Percentiles rank a stretch among this genome's conserved stretches.
Conservation (phyloP, 2,888 invertebrate genomes). For the Blomia tropicalis region DNA sequence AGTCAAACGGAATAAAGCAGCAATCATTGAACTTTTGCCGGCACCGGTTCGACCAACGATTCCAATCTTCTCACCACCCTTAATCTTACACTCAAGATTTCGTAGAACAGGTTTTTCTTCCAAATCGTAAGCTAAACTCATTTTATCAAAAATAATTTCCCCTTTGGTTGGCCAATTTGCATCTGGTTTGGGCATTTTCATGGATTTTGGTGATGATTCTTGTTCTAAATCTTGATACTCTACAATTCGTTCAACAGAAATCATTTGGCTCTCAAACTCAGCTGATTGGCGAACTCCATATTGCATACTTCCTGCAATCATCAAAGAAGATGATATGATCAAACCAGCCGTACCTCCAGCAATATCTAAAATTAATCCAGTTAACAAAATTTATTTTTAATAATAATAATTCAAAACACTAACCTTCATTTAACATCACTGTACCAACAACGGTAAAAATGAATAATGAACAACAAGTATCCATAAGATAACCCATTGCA, state of each 20-base stretch:
- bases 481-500: conserved; percentile 59
- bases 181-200: conserved; percentile 33
- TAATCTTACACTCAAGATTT: conserved; percentile 7
- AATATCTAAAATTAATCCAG: conserved; percentile 2
- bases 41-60: conserved; percentile 53
- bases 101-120: conserved; percentile 16
- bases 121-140: conserved; percentile 5
- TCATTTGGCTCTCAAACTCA: conserved; percentile 39
- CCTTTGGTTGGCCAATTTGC: conserved; percentile 35
- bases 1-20: conserved; percentile 38
- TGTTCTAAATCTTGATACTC: conserved; percentile 59
- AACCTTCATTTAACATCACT: conserved; percentile 1
- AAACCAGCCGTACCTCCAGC: conserved; percentile 52
- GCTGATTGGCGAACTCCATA: conserved; percentile 41
- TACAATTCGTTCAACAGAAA: conserved; percentile 59
- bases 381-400: neutral
- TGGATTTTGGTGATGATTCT: conserved; percentile 46
- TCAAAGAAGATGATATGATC: conserved; percentile 49
- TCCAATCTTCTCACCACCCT: conserved; percentile 40
- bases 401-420: neutral
- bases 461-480: neutral
- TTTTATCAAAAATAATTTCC: conserved; percentile 15
- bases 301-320: conserved; percentile 40
- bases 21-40: conserved; percentile 38
- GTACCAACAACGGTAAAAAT: neutral